Evolutionary conservation across 2,797 vertebrate species (phyloP).

Genomic region (Pseudomugil tenellus): DNA sequence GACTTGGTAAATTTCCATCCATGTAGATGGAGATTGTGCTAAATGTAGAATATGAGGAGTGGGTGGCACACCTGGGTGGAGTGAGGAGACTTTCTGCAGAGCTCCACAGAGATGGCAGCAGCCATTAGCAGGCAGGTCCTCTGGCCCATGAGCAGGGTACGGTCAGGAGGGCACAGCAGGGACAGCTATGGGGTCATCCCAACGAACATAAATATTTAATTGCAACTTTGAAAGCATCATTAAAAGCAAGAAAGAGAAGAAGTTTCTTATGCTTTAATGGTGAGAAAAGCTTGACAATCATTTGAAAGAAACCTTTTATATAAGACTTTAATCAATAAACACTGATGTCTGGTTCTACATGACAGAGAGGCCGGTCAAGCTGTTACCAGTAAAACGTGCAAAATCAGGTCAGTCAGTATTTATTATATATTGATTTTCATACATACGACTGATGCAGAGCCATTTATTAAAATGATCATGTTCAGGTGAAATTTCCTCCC

Average conservation of each 20-base stretch:
- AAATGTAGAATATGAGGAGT: conserved; percentile 60
- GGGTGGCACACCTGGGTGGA: conserved; percentile 82
- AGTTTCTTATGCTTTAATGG: neutral
- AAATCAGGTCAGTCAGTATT: neutral
- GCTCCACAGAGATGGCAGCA: conserved; percentile 86
- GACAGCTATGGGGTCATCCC: conserved; percentile 83
- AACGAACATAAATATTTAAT: conserved; percentile 6
- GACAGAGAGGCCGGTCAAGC: neutral
- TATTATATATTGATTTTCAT: neutral
- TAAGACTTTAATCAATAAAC: neutral
- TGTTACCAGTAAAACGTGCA: neutral
- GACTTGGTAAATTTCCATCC: conserved; percentile 68
- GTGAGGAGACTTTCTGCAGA: conserved; percentile 80
- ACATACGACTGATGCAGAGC: neutral
- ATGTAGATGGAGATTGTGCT: conserved; percentile 48
- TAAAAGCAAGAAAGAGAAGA: neutral
- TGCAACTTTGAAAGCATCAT: neutral
- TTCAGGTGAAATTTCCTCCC: neutral
- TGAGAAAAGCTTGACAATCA: neutral
- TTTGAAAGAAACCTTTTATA: neutral
- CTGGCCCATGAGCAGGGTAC: conserved; percentile 87
- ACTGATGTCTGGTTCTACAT: neutral
- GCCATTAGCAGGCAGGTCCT: conserved; percentile 93
- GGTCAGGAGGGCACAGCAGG: conserved; percentile 87
- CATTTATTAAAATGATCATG: neutral